A percentile compares a stretch with the other conserved stretches of the same genome.
These are phyloP conservation scores for Cheracebus regulus DNA, from an alignment of 2,797 vertebrate species.

Conservation along the genomic window DNA sequence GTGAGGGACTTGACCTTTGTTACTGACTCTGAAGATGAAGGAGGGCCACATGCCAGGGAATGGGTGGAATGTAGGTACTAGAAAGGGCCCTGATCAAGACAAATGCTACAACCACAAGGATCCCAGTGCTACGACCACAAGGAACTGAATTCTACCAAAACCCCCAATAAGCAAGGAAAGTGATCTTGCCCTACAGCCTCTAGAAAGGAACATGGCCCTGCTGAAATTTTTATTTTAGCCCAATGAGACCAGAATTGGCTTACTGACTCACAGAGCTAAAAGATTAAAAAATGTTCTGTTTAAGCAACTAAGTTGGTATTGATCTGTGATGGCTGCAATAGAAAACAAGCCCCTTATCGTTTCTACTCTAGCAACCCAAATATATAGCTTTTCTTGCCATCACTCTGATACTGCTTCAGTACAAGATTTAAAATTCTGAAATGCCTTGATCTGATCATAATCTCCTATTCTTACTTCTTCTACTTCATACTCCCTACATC, in stretches of 20 bases:
- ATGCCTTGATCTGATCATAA: background rate
- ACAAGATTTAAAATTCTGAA: conserved; percentile 16
- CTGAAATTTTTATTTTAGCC: background rate
- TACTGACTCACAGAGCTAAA: background rate
- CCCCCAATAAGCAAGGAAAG: background rate
- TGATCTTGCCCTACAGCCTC: background rate
- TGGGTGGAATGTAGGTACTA: background rate
- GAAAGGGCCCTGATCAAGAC: background rate
- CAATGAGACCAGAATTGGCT: background rate
- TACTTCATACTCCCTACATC: background rate
- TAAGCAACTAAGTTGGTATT: background rate
- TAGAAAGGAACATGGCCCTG: background rate
- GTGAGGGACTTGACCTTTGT: background rate
- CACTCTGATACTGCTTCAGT: background rate
- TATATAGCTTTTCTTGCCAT: background rate
- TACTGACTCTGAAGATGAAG: background rate
- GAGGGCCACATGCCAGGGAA: background rate
- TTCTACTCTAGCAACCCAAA: background rate
- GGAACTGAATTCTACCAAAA: background rate
- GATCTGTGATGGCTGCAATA: background rate
- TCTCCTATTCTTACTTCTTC: background rate
- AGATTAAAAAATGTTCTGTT: background rate
- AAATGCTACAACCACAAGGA: background rate
- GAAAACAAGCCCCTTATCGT: background rate
- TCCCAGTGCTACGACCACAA: background rate